Base-by-base conservation (phyloP, 1,140 invertebrate species). In the Hestina assimilis region DNA sequence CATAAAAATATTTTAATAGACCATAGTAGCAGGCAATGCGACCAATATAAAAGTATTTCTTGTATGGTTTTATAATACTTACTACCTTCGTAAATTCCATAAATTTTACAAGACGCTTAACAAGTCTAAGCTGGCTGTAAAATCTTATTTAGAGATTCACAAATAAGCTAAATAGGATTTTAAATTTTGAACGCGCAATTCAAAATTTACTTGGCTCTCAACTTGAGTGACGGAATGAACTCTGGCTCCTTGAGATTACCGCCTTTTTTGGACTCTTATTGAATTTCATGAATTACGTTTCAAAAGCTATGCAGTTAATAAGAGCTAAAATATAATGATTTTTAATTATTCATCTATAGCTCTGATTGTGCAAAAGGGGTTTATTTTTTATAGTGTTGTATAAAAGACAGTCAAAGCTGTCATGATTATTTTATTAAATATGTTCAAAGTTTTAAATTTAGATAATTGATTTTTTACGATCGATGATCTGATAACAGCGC, bases 101-200 rank as follows among this genome's bases (percentile, higher is more conserved):
- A 21, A 31, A 33, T 23, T 33, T 47, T 47, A 47, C 45, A 47
- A 21, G 9, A 47, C 20, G 2, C 3, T 6, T 12, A 29, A 23
- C 33, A 48, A 23, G 7, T 33, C 28, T 31, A 4, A 52, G 12
- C 23, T 55, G 9, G 7, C 20, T 20, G 42, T 29, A 28, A 38
- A 55, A 47, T 47, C 15, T 20, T 40, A 55, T 55, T 46, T 45
- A 28, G 35, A 55, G 23, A 47, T 53, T 28, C 23, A 26, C 43
- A 47, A 47, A 38, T 31, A 47, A 19, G 20, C 24, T 38, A 29
- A 55, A 47, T 46, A 28, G n/a, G 9, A 41, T 14, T 55, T 55
- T 38, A 47, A 47, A 47, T 46, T 47, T 46, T 55, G 53, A 55
- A 47, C n/a, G 33, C 33, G 23, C 42, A 46, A 46, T n/a, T n/a